phyloP scores from a whole-genome alignment of 1,140 invertebrate genomes.

The Theocolax elegans region DNA sequence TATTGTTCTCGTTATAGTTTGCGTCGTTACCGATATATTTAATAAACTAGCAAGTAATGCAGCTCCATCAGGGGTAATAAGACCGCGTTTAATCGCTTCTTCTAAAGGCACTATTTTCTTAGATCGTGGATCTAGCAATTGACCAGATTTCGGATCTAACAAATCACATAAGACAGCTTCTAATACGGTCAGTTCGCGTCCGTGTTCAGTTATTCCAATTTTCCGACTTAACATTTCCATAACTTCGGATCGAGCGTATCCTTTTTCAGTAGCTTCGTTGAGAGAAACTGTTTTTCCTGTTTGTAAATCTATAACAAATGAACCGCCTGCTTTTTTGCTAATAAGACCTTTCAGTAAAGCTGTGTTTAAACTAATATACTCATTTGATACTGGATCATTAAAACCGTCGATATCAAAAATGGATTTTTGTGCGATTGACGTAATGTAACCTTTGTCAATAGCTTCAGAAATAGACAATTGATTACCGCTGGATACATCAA shows the following conservation, averaged over 20 bases:
- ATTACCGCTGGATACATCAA: constrained; percentile 78
- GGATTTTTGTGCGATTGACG: constrained; percentile 86
- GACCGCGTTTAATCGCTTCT: constrained; percentile 84
- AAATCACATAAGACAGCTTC: constrained; percentile 86
- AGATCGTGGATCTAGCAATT: constrained; percentile 82
- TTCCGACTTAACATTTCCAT: constrained; percentile 85
- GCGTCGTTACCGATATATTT: constrained; percentile 85
- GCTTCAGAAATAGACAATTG: constrained; percentile 82
- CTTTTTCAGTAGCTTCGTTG: constrained; percentile 74
- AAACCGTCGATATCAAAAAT: constrained; percentile 94
- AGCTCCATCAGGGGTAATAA: constrained; percentile 88
- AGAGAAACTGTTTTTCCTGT: constrained; percentile 80
- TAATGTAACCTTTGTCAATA: constrained; percentile 87
- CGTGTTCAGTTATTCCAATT: constrained; percentile 82
- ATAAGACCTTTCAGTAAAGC: constrained; percentile 84
- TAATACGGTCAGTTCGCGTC: constrained; percentile 82
- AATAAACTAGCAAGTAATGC: constrained; percentile 83
- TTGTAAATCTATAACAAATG: constrained; percentile 79
- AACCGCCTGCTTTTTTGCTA: constrained; percentile 77
- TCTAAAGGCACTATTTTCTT: constrained; percentile 84
- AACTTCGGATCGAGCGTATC: constrained; percentile 79
- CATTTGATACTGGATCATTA: constrained; percentile 82
- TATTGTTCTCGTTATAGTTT: constrained; percentile 84
- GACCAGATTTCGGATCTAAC: constrained; percentile 87
- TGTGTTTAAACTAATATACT: constrained; percentile 87